Evolutionary conservation across 2,888 invertebrate species (phyloP).

Genomic region (Scaptomyza tumidula): DNA sequence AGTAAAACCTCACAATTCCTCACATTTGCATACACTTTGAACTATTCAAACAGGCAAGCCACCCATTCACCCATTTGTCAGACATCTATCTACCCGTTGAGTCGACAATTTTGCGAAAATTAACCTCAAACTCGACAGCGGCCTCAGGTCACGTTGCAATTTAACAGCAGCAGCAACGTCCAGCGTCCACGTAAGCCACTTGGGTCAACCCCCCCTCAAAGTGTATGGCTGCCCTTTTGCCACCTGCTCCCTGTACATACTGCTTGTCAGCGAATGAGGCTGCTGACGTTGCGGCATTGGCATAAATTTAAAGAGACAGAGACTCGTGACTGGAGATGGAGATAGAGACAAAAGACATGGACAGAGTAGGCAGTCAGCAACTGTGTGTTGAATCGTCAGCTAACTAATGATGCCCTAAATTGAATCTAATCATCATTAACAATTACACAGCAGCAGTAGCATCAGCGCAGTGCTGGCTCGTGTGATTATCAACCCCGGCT

Average conservation of each 20-base stretch:
- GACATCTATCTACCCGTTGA: slow-evolving; percentile 64
- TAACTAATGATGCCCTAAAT: slow-evolving; percentile 84
- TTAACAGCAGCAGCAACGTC: slow-evolving; percentile 42
- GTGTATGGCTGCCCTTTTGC: not conserved
- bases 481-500: slow-evolving; percentile 55
- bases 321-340: slow-evolving; percentile 23
- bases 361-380: slow-evolving; percentile 15
- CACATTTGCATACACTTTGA: slow-evolving; percentile 76
- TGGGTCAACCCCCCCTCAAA: slow-evolving; percentile 46
- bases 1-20: slow-evolving; percentile 79
- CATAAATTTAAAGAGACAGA: slow-evolving; percentile 75
- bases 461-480: slow-evolving; percentile 49
- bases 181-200: slow-evolving; percentile 70
- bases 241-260: not conserved
- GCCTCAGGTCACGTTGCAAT: slow-evolving; percentile 81
- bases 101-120: slow-evolving; percentile 81
- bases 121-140: slow-evolving; percentile 78
- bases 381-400: slow-evolving; percentile 65
- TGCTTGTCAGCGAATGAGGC: slow-evolving; percentile 25
- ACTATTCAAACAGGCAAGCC: slow-evolving; percentile 58
- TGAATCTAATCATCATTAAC: slow-evolving; percentile 85
- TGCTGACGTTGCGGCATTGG: slow-evolving; percentile 71
- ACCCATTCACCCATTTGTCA: slow-evolving; percentile 4
- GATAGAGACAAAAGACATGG: slow-evolving; percentile 41
- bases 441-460: slow-evolving; percentile 76